phyloP scores from a whole-genome alignment of 2,797 vertebrate species.

The Acanthornis magna region DNA sequence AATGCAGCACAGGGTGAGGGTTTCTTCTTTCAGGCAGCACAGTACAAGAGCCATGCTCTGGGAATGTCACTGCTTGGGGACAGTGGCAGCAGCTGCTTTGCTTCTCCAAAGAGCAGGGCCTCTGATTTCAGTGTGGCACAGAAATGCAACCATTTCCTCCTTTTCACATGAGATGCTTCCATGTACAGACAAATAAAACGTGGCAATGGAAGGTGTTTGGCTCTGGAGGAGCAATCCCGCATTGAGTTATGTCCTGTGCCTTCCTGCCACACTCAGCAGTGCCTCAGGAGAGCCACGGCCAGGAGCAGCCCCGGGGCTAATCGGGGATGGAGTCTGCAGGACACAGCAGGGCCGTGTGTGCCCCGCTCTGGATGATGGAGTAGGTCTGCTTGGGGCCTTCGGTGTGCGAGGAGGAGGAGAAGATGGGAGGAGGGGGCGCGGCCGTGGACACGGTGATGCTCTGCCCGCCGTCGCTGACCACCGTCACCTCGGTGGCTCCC shows the following conservation, averaged over 20 bases:
- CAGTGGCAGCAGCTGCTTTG: neutral
- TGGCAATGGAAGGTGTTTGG: neutral
- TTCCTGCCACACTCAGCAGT: neutral
- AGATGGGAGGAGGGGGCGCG: conserved; percentile 52
- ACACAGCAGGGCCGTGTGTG: conserved; percentile 74
- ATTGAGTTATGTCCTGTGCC: neutral
- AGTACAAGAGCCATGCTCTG: neutral
- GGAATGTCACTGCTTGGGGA: neutral
- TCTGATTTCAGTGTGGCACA: neutral
- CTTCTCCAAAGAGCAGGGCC: neutral
- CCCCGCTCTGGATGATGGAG: conserved; percentile 72
- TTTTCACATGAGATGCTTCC: neutral
- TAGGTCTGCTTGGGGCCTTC: conserved; percentile 75
- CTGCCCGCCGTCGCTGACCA: conserved; percentile 83
- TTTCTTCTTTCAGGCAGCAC: neutral
- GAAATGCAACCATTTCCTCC: neutral
- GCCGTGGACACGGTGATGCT: conserved; percentile 65
- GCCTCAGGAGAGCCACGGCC: neutral
- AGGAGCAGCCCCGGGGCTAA: neutral
- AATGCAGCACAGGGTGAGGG: neutral
- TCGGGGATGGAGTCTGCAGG: conserved; percentile 78
- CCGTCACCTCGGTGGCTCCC: conserved; percentile 87
- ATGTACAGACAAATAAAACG: neutral
- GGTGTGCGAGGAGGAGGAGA: conserved; percentile 65
- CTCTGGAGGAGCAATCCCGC: neutral